phyloP scores from a whole-genome alignment of 2,113 vertebrate species.

The Cyprinus carpio region DNA sequence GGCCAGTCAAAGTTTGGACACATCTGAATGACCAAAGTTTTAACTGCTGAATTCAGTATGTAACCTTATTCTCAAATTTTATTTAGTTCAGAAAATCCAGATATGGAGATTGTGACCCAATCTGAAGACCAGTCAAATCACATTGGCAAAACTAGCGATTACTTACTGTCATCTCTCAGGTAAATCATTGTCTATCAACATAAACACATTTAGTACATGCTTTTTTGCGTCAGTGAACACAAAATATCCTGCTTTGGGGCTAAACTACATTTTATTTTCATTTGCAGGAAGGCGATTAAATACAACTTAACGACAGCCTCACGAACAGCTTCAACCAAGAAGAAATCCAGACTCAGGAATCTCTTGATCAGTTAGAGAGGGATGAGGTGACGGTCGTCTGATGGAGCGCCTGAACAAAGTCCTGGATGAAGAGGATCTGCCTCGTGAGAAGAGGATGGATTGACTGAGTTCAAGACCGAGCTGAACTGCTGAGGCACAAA shows the following conservation, averaged over 20 bases:
- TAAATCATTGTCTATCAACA: constrained; percentile 45
- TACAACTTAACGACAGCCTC: constrained; percentile 54
- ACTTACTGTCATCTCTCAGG: constrained; percentile 66
- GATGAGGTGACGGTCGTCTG: not conserved
- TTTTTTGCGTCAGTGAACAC: not conserved
- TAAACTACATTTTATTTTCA: constrained; percentile 16
- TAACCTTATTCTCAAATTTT: constrained; percentile 22
- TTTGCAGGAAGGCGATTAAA: constrained; percentile 61
- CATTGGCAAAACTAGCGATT: constrained; percentile 33
- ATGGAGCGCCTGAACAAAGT: constrained; percentile 37
- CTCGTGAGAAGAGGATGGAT: not conserved
- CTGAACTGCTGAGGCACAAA: not conserved
- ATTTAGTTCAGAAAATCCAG: constrained; percentile 60
- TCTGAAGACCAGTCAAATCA: not conserved
- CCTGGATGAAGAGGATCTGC: not conserved
- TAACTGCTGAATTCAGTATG: constrained; percentile 41
- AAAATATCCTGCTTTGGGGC: not conserved
- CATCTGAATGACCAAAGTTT: not conserved
- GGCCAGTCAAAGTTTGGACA: not conserved
- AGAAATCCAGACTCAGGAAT: constrained; percentile 37
- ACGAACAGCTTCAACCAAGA: constrained; percentile 3
- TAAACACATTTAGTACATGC: not conserved
- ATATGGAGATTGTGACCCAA: not conserved
- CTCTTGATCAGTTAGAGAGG: constrained; percentile 48
- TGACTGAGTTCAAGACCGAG: not conserved